These are phyloP conservation scores for Tachysurus fulvidraco DNA, from an alignment of 2,113 vertebrate genomes.

Conservation along the genomic window DNA sequence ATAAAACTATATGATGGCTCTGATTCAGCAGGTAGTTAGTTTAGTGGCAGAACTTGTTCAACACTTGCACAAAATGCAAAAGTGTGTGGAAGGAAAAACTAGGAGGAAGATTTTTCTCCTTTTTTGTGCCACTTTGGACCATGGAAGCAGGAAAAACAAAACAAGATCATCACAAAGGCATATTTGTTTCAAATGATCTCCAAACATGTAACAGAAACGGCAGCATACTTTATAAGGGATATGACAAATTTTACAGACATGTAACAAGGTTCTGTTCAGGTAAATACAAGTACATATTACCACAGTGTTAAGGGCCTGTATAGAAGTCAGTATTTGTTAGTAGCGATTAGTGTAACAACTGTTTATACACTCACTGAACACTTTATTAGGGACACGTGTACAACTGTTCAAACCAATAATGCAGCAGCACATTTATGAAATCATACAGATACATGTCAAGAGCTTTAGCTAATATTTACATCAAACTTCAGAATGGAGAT, in stretches of 20 bases:
- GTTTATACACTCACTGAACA: neutral
- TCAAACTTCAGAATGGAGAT: neutral
- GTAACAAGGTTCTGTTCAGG: conserved; percentile 5
- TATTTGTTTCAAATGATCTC: neutral
- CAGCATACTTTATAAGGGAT: conserved; percentile 11
- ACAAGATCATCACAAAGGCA: neutral
- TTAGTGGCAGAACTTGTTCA: conserved; percentile 30
- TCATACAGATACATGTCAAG: neutral
- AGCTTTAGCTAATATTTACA: neutral
- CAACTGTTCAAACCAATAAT: no score
- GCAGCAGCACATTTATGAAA: neutral
- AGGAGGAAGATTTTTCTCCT: neutral
- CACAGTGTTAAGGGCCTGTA: neutral
- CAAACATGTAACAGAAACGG: conserved; percentile 19
- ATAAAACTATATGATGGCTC: conserved; percentile 11
- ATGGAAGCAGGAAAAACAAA: conserved; percentile 2
- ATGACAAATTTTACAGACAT: neutral
- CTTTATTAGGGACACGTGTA: neutral
- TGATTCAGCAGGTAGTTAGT: conserved; percentile 19
- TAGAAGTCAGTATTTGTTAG: neutral
- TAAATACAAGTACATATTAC: neutral
- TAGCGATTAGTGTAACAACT: neutral
- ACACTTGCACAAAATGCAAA: conserved; percentile 10
- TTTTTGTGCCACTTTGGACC: conserved; percentile 30
- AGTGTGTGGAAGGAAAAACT: neutral